Conservation (phyloP, 2,797 vertebrate species). For the Manis pentadactyla region DNA sequence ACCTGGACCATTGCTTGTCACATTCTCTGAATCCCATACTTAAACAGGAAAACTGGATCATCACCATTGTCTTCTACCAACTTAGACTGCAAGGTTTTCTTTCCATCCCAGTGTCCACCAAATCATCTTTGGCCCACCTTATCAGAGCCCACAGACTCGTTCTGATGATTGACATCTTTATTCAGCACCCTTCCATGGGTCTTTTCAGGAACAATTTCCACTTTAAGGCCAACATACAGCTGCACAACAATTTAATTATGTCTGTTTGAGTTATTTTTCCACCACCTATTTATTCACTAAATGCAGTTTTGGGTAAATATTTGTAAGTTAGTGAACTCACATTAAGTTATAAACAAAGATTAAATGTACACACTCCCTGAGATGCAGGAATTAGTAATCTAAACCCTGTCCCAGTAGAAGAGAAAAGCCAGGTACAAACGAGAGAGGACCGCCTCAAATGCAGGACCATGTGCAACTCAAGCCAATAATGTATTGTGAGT, state of each 20-base stretch:
- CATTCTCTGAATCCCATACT: not conserved
- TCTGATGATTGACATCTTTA: not conserved
- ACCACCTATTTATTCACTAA: conserved; percentile 19
- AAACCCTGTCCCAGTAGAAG: not conserved
- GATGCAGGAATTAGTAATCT: not conserved
- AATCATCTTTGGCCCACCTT: not conserved
- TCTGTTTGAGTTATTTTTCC: not conserved
- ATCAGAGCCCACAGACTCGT: not conserved
- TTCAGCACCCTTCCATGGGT: not conserved
- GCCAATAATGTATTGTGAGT: not conserved
- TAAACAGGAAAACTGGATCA: not conserved
- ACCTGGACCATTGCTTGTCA: not conserved
- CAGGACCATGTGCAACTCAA: not conserved
- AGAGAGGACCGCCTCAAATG: not conserved
- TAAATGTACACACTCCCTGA: not conserved
- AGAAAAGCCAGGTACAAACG: not conserved
- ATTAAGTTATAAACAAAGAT: conserved; percentile 20
- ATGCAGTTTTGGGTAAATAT: not conserved
- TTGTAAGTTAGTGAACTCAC: not conserved
- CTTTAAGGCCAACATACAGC: not conserved
- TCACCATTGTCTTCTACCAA: not conserved
- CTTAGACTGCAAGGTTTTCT: not conserved
- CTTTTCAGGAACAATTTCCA: not conserved
- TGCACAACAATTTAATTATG: not conserved
- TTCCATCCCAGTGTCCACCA: not conserved